Percentiles rank a stretch among this genome's conserved stretches.
phyloP scores from a whole-genome alignment of 2,888 invertebrate species.

The Trissolcus japonicus region DNA sequence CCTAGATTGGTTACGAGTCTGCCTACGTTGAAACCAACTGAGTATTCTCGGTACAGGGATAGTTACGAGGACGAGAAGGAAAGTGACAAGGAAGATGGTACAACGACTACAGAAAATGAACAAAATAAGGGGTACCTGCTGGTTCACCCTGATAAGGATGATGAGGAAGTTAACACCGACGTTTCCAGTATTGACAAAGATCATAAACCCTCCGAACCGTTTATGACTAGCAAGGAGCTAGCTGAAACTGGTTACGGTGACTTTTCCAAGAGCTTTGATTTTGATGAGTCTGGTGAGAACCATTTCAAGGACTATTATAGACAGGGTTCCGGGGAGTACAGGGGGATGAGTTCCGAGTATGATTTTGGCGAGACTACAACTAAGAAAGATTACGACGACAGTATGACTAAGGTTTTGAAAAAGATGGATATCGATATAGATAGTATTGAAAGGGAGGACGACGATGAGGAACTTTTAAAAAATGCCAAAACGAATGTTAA shows the following conservation, averaged over 20 bases:
- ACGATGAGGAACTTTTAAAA: conserved; percentile 17
- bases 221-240: too few species aligned
- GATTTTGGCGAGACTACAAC: neutral
- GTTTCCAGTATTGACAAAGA: neutral
- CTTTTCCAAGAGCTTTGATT: too few species aligned
- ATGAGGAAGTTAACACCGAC: conserved; percentile 23
- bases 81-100: neutral
- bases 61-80: conserved; percentile 4
- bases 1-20: conserved; percentile 33
- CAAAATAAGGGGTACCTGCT: conserved; percentile 16
- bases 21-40: neutral
- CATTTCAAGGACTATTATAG: too few species aligned
- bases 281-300: too few species aligned
- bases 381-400: conserved; percentile 10
- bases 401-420: conserved; percentile 12
- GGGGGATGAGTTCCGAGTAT: conserved; percentile 5
- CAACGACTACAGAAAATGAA: neutral
- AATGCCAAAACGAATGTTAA: conserved; percentile 35
- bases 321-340: too few species aligned
- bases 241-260: too few species aligned
- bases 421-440: conserved; percentile 30
- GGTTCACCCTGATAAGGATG: conserved; percentile 16
- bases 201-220: neutral
- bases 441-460: neutral
- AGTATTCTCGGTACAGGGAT: conserved; percentile 7